Conservation (phyloP, 2,113 vertebrate species). For the Rousettus leschenaultii region DNA sequence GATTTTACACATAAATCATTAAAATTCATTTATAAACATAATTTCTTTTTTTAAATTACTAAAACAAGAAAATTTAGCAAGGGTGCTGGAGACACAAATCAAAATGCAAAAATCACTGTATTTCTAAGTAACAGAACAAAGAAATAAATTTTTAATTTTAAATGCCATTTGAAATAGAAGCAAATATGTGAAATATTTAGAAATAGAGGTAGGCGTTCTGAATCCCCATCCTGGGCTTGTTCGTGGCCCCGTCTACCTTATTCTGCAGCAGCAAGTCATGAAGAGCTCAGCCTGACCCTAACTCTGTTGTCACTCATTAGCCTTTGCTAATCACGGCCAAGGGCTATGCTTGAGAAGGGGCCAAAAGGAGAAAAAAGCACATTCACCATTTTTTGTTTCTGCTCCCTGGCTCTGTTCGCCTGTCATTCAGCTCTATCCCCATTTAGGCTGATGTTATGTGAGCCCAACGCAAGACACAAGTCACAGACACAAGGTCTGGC, state of each 20-base stretch:
- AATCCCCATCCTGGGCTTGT: not conserved
- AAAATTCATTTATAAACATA: not conserved
- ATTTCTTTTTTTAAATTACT: slow-evolving; percentile 1
- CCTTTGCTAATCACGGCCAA: not conserved
- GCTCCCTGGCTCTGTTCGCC: not conserved
- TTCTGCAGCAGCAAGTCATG: not conserved
- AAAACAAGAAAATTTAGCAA: slow-evolving; percentile 31
- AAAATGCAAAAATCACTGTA: slow-evolving; percentile 9
- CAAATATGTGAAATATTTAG: not conserved
- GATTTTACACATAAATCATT: not conserved
- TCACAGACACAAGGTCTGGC: not conserved
- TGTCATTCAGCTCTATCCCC: not conserved
- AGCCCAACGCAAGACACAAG: not conserved
- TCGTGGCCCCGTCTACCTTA: not conserved
- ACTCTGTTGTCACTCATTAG: no score
- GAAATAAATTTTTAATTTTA: not conserved
- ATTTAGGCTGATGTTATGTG: not conserved
- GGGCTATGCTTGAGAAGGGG: not conserved
- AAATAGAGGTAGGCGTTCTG: not conserved
- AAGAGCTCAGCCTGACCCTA: not conserved
- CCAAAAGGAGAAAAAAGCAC: not conserved
- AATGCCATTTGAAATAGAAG: not conserved
- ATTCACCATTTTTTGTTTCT: not conserved
- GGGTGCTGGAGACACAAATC: not conserved
- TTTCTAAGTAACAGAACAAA: slow-evolving; percentile 13